phyloP scores from a whole-genome alignment of 2,888 invertebrate genomes.

The Hecatera dysodea region DNA sequence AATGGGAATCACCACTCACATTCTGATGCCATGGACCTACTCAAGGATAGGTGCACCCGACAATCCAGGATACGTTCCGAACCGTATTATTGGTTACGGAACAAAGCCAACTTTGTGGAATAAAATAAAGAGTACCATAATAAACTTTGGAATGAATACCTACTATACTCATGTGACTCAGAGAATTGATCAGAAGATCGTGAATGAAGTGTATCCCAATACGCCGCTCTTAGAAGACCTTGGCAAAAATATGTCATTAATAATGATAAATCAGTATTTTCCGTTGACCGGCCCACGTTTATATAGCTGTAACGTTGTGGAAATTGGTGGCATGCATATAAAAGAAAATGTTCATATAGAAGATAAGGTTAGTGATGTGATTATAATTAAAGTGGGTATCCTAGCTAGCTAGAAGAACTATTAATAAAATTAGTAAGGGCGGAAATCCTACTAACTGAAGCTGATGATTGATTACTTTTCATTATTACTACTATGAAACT shows the following conservation, averaged over 20 bases:
- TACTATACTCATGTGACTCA: conserved; percentile 69
- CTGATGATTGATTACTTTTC: background rate
- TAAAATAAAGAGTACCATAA: conserved; percentile 82
- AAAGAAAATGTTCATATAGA: conserved; percentile 27
- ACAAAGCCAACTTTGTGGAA: conserved; percentile 82
- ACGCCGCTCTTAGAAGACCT: conserved; percentile 70
- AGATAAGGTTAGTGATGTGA: conserved; percentile 1
- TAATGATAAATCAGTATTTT: conserved; percentile 88
- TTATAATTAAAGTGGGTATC: background rate
- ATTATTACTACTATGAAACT: too few species aligned
- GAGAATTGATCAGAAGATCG: conserved; percentile 67
- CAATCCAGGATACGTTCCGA: conserved; percentile 90
- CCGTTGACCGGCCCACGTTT: conserved; percentile 80
- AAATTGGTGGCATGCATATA: conserved; percentile 85
- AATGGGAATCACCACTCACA: conserved; percentile 79
- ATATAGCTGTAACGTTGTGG: conserved; percentile 84
- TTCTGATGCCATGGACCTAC: conserved; percentile 78
- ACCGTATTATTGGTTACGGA: conserved; percentile 85
- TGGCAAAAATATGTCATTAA: conserved; percentile 72
- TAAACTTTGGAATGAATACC: conserved; percentile 68
- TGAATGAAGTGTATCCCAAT: conserved; percentile 67
- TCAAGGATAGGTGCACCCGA: conserved; percentile 88
- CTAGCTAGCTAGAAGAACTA: background rate
- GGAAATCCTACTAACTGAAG: background rate
- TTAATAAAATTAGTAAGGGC: background rate